Evolutionary conservation across 2,113 vertebrate genomes (phyloP).

Genomic region (Paramisgurnus dabryanus): DNA sequence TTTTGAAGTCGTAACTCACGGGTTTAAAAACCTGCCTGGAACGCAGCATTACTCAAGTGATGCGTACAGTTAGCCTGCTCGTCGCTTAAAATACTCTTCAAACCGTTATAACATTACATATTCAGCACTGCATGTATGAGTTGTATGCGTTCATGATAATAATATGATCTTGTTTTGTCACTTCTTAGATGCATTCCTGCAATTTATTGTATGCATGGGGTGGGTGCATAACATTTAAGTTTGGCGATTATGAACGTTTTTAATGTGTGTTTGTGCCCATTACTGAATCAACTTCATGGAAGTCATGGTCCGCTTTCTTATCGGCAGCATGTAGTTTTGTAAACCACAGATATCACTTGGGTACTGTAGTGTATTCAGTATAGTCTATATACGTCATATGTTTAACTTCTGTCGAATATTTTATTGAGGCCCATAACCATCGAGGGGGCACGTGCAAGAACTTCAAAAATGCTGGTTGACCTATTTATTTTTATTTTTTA

Average conservation of each 20-base stretch:
- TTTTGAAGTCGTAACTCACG: no score
- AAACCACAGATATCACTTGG: not conserved
- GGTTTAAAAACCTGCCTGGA: no score
- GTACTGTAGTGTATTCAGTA: not conserved
- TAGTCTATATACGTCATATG: not conserved
- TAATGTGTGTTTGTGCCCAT: not conserved
- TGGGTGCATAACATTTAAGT: no score
- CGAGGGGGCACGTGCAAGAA: not conserved
- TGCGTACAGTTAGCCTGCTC: not conserved
- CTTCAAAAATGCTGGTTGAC: not conserved
- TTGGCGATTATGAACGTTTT: no score
- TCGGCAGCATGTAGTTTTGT: slow-evolving; percentile 11
- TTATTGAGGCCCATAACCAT: not conserved
- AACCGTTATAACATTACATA: not conserved
- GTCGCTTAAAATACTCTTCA: slow-evolving; percentile 30
- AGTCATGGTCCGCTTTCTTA: not conserved
- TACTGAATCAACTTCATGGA: not conserved
- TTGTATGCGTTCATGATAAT: not conserved
- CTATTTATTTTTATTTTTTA: not conserved
- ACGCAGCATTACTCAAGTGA: not conserved
- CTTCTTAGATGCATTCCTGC: not conserved
- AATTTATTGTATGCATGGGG: not conserved
- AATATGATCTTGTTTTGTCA: not conserved
- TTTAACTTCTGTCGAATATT: not conserved
- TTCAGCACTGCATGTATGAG: not conserved